Percentiles rank a stretch among this genome's conserved stretches.
phyloP scores from a whole-genome alignment of 2,888 invertebrate genomes.

The Tinea trinotella region DNA sequence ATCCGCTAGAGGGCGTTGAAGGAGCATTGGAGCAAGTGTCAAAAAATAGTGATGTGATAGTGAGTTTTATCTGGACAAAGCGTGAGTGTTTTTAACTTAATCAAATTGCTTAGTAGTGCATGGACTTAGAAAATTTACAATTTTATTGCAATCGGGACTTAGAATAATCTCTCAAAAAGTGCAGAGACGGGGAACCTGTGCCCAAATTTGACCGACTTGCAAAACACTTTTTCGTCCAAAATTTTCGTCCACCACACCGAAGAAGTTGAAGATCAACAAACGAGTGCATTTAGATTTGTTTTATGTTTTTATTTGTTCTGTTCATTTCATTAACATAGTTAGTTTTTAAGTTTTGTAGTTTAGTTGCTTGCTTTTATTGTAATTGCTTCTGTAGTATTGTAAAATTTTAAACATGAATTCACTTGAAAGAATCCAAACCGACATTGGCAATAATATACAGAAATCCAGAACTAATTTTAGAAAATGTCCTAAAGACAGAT shows the following conservation, averaged over 20 bases:
- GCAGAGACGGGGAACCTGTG: constrained; percentile 20
- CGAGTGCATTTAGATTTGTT: background rate
- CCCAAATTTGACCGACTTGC: constrained; percentile 9
- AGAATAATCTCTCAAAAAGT: constrained; percentile 19
- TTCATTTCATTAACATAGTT: background rate
- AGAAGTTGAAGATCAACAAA: background rate
- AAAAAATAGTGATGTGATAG: no score
- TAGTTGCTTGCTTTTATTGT: background rate
- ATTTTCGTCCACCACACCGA: background rate
- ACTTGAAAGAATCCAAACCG: background rate
- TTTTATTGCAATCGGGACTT: no score
- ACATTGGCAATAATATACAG: constrained; percentile 12
- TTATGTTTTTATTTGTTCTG: background rate
- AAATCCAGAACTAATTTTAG: constrained; percentile 19
- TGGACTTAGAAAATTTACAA: no score
- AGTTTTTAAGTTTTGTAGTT: background rate
- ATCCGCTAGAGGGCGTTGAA: no score
- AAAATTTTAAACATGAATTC: background rate
- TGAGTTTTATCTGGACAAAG: no score
- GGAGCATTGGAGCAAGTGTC: no score
- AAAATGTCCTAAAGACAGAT: constrained; percentile 20
- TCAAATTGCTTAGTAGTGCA: no score
- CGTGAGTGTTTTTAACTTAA: no score
- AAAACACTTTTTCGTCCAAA: background rate
- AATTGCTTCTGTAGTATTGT: background rate